Conservation (phyloP, 2,113 vertebrate genomes). For the Dipodomys stephensi region DNA sequence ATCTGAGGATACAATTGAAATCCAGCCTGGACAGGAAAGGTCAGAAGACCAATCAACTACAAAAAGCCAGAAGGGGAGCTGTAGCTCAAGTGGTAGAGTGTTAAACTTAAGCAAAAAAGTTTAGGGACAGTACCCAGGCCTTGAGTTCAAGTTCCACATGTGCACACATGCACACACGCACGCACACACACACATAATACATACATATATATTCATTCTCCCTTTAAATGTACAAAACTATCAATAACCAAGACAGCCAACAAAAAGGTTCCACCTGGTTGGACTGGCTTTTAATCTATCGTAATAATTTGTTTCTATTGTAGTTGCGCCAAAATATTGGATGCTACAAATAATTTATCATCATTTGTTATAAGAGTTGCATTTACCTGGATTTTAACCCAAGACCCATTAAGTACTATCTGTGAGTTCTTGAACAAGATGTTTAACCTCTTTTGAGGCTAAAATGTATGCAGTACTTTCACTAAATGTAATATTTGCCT, state of each 20-base stretch:
- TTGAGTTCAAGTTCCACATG: too few relatives aligned
- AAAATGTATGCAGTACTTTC: neutral
- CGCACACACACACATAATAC: too few relatives aligned
- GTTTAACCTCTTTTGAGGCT: neutral
- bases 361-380: neutral
- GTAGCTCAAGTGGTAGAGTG: too few relatives aligned
- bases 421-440: neutral
- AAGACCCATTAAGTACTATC: neutral
- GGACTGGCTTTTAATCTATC: neutral
- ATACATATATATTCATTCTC: neutral
- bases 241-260: neutral
- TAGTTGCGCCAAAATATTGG: neutral
- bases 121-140: too few relatives aligned
- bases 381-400: neutral
- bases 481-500: neutral
- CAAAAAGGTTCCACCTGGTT: neutral
- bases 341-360: neutral
- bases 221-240: constrained; percentile 24
- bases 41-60: too few relatives aligned
- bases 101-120: too few relatives aligned
- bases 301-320: neutral
- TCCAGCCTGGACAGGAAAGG: too few relatives aligned
- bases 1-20: too few relatives aligned
- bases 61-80: too few relatives aligned
- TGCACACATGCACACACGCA: too few relatives aligned